phyloP scores from a whole-genome alignment of 1,140 invertebrate genomes.

The Conus betulinus region DNA sequence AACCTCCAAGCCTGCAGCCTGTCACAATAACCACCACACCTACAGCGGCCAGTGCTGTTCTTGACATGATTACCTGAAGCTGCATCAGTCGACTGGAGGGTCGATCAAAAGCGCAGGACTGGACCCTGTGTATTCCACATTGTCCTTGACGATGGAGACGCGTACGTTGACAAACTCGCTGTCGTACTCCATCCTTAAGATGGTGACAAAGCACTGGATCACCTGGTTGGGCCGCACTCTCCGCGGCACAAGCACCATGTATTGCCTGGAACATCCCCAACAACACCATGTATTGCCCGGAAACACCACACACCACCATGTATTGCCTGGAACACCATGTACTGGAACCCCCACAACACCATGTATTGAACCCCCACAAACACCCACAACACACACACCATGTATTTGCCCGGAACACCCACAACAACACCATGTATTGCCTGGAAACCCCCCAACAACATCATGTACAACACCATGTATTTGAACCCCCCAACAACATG shows the following conservation, averaged over 20 bases:
- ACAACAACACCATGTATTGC: too few relatives aligned
- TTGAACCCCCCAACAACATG: too few relatives aligned
- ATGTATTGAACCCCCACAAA: neutral
- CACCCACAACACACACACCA: too few relatives aligned
- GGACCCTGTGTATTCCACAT: constrained; percentile 62
- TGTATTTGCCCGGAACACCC: too few relatives aligned
- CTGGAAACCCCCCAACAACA: too few relatives aligned
- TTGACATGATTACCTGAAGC: constrained; percentile 54
- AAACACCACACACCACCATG: too few relatives aligned
- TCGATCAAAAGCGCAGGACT: constrained; percentile 65
- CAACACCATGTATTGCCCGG: neutral
- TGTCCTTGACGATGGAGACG: constrained; percentile 64
- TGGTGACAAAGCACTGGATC: constrained; percentile 66
- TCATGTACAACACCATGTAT: too few relatives aligned
- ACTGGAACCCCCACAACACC: neutral
- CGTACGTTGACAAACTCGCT: constrained; percentile 57
- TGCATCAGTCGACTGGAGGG: constrained; percentile 68
- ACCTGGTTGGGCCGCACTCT: constrained; percentile 68
- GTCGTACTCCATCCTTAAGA: constrained; percentile 66
- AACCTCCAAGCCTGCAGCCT: too few relatives aligned
- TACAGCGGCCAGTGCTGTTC: too few relatives aligned
- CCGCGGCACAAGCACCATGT: constrained; percentile 67
- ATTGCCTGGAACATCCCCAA: constrained; percentile 56
- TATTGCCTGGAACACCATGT: neutral
- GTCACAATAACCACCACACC: too few relatives aligned